These are phyloP conservation scores for Carapus acus DNA, from an alignment of 2,797 vertebrate species.

Conservation along the genomic window DNA sequence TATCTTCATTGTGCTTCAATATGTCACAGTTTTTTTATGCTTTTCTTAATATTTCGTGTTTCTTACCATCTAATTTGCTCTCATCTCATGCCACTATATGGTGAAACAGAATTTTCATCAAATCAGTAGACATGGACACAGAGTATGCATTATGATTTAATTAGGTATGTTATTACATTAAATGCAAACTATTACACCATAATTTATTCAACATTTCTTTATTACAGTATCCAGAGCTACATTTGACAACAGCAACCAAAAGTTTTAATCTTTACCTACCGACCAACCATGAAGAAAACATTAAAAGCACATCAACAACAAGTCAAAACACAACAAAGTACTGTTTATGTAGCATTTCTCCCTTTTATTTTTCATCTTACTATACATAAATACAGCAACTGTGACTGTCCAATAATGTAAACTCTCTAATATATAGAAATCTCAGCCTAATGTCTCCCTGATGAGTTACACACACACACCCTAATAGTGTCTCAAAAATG, in stretches of 20 bases:
- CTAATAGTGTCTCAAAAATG: conserved; percentile 46
- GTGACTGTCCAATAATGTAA: conserved; percentile 40
- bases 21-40: no score
- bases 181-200: conserved; percentile 60
- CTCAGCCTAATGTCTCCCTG: conserved; percentile 45
- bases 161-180: conserved; percentile 57
- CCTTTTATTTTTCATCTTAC: conserved; percentile 40
- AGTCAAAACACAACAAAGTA: conserved; percentile 51
- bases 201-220: conserved; percentile 54
- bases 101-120: no score
- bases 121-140: conserved; percentile 34
- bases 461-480: conserved; percentile 38
- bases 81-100: no score
- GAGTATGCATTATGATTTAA: conserved; percentile 51
- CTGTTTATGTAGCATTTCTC: conserved; percentile 34
- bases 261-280: conserved; percentile 45
- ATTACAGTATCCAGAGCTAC: conserved; percentile 50
- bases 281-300: conserved; percentile 45
- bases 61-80: no score
- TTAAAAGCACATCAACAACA: conserved; percentile 33
- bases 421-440: conserved; percentile 45
- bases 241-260: conserved; percentile 50
- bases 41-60: no score
- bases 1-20: no score
- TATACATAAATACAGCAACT: conserved; percentile 58